Base-by-base conservation (phyloP, 2,888 invertebrate genomes). In the Aplocera efformata region DNA sequence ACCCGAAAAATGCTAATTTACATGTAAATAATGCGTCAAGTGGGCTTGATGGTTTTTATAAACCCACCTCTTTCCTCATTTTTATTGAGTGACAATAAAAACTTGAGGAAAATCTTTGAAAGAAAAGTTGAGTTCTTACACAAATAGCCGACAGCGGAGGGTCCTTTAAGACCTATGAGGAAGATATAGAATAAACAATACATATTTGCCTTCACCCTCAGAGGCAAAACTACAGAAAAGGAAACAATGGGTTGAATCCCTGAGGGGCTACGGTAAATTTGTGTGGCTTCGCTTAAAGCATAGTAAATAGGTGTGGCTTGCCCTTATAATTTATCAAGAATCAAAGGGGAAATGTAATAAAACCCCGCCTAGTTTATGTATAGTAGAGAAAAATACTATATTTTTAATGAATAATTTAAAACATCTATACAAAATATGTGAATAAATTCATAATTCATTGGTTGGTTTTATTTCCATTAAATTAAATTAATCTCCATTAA, bases 211-310 rank as follows among this genome's bases (percentile, higher is more conserved):
- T 34, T 52, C 32, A 32, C 49, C 38, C 41, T 48, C 29, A 20
- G 41, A 51, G 40, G 42, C 43, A 38, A 49, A 50, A 50, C 53
- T 56, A 42, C 27, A 46, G 42, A 50, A 53, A 50, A 53, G 49
- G 50, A 48, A 47, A 42, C 38, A 40, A 29, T 28, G 47, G 36
- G 42, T 47, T 43, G 21, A 43, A 37, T 42, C 49, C 50, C 52
- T 10, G 25, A 39, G 45, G 47, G 55, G 45, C 35, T 32, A 37
- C 50, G 36, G 46, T 52, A 45, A 55, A 53, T 53, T 52, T 50
- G 45, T 53, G 42, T 32, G 45, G 44, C 48, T 52, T 52, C 53
- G 48, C 45, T 41, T 42, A 26, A 42, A 37, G 44, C 47, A 47
- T 52, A 36, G 50, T 53, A 57, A 53, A 58, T 48, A 56, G 43